Evolutionary conservation across 2,113 vertebrate genomes (phyloP), one percentile per base, ranked within the genome.

Genomic region (Bubo bubo): DNA sequence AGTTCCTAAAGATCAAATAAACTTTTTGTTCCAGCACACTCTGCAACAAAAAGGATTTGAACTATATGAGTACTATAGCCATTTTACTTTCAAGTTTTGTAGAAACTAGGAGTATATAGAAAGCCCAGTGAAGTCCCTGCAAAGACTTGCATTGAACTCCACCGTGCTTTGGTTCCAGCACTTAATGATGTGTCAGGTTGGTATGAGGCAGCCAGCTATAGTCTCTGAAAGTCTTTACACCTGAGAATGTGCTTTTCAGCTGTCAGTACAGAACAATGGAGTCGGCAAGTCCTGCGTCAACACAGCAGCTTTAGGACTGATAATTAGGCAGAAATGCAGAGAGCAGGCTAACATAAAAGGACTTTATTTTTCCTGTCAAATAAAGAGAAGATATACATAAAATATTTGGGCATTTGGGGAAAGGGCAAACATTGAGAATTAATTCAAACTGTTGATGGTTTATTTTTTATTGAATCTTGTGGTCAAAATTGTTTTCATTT

Each of bases 401-500:
- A 97, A 91, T 93, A 95, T 90, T 64, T 79, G 83, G 71, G 82
- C 45, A 8, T 91, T 95, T 94, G 58, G 39, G 80, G 41, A 68
- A 79, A 87, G 86, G 50, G 55, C 53, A 96, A 83, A 77, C 18
- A 12, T 4, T 80, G 39, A 94, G 83, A 96, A 96, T 92, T 92
- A 97, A 93, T 97, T 97, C 86, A 94, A 94, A 97, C 93, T 73
- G 89, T 77, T 76, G 71, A 80, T 82, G 34, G 88, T 91, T 97
- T 96, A 86, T 93, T 97, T 93, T 96, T 63, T 95, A 92, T 93
- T 96, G 83, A 96, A 94, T 96, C 76, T 94, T 97, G 79, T 93
- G 97, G 91, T 96, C 43, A 55, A 88, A 96, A 94, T 71, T 94
- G 95, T 97, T 98, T 97, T 97, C 91, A 68, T 97, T 97, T 95